Percentiles rank a stretch among this genome's conserved stretches.
These are phyloP conservation scores for Drosophila lini DNA, from an alignment of 1,140 invertebrate genomes.

Conservation along the genomic window DNA sequence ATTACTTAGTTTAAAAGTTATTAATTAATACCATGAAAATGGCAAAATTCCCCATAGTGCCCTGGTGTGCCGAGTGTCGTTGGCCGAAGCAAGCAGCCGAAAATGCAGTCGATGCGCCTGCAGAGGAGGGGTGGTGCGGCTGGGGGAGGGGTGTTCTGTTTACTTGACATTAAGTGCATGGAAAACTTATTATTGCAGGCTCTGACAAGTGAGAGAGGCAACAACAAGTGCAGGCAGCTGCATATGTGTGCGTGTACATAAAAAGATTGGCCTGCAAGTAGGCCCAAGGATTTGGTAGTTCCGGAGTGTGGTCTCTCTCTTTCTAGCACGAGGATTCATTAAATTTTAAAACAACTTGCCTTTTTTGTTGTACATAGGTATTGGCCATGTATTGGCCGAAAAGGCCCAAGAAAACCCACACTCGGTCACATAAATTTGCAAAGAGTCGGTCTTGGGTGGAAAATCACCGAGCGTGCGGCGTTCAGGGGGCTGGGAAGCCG, in stretches of 20 bases:
- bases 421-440: constrained; percentile 55
- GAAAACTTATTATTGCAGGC: constrained; percentile 82
- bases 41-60: too few relatives aligned
- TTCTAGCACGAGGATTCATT: constrained; percentile 67
- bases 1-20: too few relatives aligned
- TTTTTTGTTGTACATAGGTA: constrained; percentile 70
- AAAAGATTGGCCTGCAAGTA: constrained; percentile 53
- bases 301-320: constrained; percentile 23
- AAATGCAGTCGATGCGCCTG: constrained; percentile 42
- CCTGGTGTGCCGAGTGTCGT: background rate
- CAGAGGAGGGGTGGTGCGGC: background rate
- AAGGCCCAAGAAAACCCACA: constrained; percentile 79
- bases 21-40: too few relatives aligned
- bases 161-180: constrained; percentile 81
- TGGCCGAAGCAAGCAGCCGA: constrained; percentile 52
- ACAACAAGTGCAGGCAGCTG: constrained; percentile 46
- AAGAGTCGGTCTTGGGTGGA: constrained; percentile 44
- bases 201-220: constrained; percentile 76
- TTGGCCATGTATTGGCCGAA: constrained; percentile 64
- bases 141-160: constrained; percentile 51
- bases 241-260: constrained; percentile 29
- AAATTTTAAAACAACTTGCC: constrained; percentile 78
- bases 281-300: constrained; percentile 46
- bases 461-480: constrained; percentile 32
- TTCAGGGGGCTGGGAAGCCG: background rate